Conservation (phyloP, 2,797 vertebrate genomes). For the Tapera naevia region DNA sequence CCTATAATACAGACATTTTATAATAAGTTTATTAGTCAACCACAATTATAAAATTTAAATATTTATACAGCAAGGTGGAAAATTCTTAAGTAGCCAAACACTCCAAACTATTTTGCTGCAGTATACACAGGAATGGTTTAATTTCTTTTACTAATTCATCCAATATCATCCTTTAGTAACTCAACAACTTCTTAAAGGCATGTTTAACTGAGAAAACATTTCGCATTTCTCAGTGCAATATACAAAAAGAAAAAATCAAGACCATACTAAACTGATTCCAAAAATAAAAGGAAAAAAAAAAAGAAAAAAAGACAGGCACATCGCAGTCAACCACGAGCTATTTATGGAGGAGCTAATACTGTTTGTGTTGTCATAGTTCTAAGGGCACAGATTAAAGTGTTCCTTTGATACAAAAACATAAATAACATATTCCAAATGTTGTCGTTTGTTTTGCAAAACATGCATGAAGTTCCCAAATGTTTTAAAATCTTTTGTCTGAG, state of each 20-base stretch:
- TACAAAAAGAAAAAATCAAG: neutral
- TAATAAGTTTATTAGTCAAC: conserved; percentile 73
- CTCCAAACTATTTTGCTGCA: conserved; percentile 59
- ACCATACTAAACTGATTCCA: neutral
- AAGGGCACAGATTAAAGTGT: conserved; percentile 44
- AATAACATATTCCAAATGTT: conserved; percentile 43
- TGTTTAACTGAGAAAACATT: conserved; percentile 6
- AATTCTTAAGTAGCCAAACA: conserved; percentile 44
- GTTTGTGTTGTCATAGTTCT: conserved; percentile 31
- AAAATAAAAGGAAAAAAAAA: neutral
- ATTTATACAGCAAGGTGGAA: conserved; percentile 60
- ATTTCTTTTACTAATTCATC: conserved; percentile 28
- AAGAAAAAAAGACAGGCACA: conserved; percentile 20
- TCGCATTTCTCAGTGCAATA: conserved; percentile 26
- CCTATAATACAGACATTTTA: neutral
- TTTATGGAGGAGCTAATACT: neutral
- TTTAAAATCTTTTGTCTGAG: conserved; percentile 44
- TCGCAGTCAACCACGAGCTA: too few relatives aligned
- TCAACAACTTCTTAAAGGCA: conserved; percentile 35
- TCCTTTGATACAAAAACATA: conserved; percentile 56
- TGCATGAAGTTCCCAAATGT: conserved; percentile 35
- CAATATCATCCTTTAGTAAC: conserved; percentile 25
- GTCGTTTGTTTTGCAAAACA: conserved; percentile 41
- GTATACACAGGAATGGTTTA: conserved; percentile 71
- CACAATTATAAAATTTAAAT: conserved; percentile 72